Evolutionary conservation across 2,797 vertebrate species (phyloP).

Genomic region (Pelochelys cantorii): DNA sequence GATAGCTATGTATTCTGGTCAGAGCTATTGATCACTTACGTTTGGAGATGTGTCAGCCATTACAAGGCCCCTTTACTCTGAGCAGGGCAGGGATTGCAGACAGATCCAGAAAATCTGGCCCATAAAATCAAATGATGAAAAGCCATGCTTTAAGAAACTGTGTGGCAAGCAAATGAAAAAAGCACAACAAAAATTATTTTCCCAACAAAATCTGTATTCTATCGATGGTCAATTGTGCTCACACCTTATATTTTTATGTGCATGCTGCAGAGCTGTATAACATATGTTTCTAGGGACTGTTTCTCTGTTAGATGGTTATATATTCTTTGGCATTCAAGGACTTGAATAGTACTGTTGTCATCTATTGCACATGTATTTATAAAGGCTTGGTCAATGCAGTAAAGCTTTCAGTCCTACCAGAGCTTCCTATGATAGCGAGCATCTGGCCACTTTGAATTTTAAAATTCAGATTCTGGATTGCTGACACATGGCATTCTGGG

Average conservation of each 20-base stretch:
- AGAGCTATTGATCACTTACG: background rate
- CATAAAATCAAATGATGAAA: background rate
- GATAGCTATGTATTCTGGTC: background rate
- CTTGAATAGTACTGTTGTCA: background rate
- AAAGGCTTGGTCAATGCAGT: background rate
- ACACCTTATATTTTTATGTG: background rate
- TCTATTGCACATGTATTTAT: background rate
- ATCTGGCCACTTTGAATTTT: conserved; percentile 94
- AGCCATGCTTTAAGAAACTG: background rate
- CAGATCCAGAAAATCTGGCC: background rate
- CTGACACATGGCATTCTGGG: conserved; percentile 70
- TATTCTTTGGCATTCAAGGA: background rate
- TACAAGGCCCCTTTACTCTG: background rate
- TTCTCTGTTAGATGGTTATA: background rate
- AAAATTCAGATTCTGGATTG: conserved; percentile 91
- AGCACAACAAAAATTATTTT: accelerated
- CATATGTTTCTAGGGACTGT: background rate
- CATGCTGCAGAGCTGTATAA: background rate
- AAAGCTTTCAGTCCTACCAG: conserved; percentile 81
- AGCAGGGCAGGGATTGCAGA: background rate
- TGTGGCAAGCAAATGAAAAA: background rate
- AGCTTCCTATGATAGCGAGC: conserved; percentile 95
- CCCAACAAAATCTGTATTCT: background rate
- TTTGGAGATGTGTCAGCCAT: background rate
- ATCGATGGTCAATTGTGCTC: background rate